Evolutionary conservation across 2,888 invertebrate species (phyloP), one percentile per base, ranked within the genome.

Genomic region (Strigamia maritima): DNA sequence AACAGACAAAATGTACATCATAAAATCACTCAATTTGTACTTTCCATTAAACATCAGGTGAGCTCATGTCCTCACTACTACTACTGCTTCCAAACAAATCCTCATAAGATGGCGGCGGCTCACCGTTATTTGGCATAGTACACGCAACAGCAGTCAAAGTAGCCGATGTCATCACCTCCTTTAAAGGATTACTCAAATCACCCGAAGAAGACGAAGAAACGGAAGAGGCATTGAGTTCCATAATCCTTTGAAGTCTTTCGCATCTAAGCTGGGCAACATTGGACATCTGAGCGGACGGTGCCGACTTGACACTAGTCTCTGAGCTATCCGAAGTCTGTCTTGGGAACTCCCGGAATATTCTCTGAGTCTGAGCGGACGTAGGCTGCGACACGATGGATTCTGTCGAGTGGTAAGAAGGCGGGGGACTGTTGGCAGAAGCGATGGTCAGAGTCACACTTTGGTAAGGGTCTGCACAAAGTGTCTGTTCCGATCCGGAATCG

Each of bases 401-500:
- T 10, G 60, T 78, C 16, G 40, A 38, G 31, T 78, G 78, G 65
- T 78, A 78, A 31, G 78, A 78, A 16, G 78, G 78, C 60, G 78
- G 78, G 6, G 78, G 78, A 28, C 78, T 78, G 60, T 78, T 78
- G n/a, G 78, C 78, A 1, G 78, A 78, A 16, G 78, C 78, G 7
- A 65, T 60, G 10, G 78, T 78, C 12, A 77, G 49, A 8, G 77
- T 77, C 12, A 44, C 40, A 35, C 78, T 65, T 78, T 78, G 78
- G n/a, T 60, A 60, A 12, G 40, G 22, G 14, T 77, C 77, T 6
- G 24, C 38, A 19, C 26, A 22, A 26, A 65, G 26, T 12, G 35
- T 65, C 26, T 26, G 65, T 38, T 78, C 78, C 31, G 78, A 78
- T 16, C 60, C 78, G 16, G 78, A 78, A 19, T 78, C 78, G 3